Conservation (phyloP, 2,888 invertebrate species). For the Hirtodrosophila alboralis region DNA sequence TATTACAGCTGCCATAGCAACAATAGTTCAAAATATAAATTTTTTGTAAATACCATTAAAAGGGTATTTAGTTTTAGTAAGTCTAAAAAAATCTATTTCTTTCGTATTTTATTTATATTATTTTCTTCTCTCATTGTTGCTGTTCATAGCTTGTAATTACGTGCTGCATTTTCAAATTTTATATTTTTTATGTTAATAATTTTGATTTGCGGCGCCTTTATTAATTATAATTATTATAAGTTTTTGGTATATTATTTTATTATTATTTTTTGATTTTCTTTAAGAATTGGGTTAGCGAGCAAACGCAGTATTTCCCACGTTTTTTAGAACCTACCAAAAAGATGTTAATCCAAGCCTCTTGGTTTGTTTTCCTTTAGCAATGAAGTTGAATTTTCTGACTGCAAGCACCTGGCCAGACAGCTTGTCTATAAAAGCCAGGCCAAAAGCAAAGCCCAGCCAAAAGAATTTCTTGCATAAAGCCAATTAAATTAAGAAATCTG, state of each 20-base stretch:
- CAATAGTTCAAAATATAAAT: no score
- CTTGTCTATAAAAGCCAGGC: slow-evolving; percentile 69
- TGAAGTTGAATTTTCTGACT: slow-evolving; percentile 1
- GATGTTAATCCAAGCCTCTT: slow-evolving; percentile 36
- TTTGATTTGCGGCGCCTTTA: slow-evolving; percentile 9
- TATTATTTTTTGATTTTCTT: slow-evolving; percentile 1
- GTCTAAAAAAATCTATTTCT: no score
- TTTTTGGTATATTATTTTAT: not conserved
- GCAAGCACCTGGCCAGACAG: slow-evolving; percentile 68
- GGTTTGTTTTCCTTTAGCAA: slow-evolving; percentile 17
- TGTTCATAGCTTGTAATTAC: slow-evolving; percentile 45
- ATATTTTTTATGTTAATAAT: slow-evolving; percentile 21
- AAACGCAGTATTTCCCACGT: slow-evolving; percentile 45
- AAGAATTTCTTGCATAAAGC: slow-evolving; percentile 77
- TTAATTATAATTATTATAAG: slow-evolving; percentile 20
- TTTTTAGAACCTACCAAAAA: slow-evolving; percentile 16
- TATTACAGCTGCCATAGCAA: no score
- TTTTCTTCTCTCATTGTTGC: slow-evolving; percentile 10
- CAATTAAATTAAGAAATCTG: slow-evolving; percentile 80
- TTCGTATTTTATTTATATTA: no score
- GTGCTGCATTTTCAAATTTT: slow-evolving; percentile 32
- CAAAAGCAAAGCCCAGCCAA: slow-evolving; percentile 24
- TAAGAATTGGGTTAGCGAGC: slow-evolving; percentile 54
- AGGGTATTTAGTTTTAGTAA: not conserved
- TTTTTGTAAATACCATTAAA: no score